Base-by-base conservation (phyloP, 2,888 invertebrate species). In the Pycnomerus fuliginosus region DNA sequence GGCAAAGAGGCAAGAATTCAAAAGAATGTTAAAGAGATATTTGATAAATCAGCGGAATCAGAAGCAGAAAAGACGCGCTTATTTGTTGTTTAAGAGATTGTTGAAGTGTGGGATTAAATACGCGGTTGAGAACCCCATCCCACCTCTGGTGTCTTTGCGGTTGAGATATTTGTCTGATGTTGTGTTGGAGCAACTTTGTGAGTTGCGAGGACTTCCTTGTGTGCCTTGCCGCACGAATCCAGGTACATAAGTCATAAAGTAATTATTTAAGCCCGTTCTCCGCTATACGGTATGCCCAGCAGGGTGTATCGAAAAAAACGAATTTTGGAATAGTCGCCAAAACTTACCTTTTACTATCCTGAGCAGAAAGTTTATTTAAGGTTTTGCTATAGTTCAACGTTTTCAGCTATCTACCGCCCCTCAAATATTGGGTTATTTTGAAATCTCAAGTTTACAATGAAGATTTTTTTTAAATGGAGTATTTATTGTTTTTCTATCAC, bases 191-290 rank as follows among this genome's bases (percentile, higher is more conserved):
- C 70, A 78, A 52, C 74, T 81, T 3, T 78, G 79, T 39, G 76
- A 78, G 53, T 71, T 80, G 56, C 67, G 94, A 88, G 91, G 95
- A 90, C 69, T 97, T 90, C n/a, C n/a, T n/a, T 77, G 87, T 84
- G 74, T 95, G 86, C 80, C 96, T 88, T 44, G 44, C 12, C 50
- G 63, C 28, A 10, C 16, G 8, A 35, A 31, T 25, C 16, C 35
- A 2, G 39, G 44, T 44, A 44, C 1, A 12, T n/a, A 29, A 25
- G 7, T n/a, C n/a, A n/a, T n/a, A n/a, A n/a, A n/a, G n/a, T n/a
- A n/a, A n/a, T n/a, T n/a, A n/a, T n/a, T n/a, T n/a, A n/a, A n/a
- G n/a, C n/a, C n/a, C n/a, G n/a, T n/a, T n/a, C n/a, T n/a, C n/a
- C n/a, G n/a, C n/a, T n/a, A n/a, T n/a, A n/a, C n/a, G n/a, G n/a